These are phyloP conservation scores for Cathartes aura DNA, from an alignment of 2,113 vertebrate species.

Conservation along the genomic window DNA sequence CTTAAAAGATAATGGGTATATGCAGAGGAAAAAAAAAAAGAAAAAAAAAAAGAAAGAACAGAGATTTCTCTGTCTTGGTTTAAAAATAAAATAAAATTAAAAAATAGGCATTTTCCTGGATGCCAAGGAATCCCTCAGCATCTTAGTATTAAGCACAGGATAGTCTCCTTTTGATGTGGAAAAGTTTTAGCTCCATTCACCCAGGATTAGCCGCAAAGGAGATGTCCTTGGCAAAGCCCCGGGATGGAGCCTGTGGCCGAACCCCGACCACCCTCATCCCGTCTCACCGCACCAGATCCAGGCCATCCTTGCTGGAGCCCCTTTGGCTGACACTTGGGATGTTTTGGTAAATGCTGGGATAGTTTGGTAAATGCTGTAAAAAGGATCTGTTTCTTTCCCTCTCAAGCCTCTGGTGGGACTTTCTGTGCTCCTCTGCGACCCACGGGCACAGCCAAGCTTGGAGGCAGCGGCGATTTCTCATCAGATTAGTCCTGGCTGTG, in stretches of 20 bases:
- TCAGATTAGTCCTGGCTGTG: accelerated
- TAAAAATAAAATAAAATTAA: neutral
- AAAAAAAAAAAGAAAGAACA: neutral
- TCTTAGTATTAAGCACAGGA: accelerated
- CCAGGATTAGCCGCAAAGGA: neutral
- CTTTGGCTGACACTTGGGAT: neutral
- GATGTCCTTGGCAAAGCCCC: neutral
- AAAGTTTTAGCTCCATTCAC: neutral
- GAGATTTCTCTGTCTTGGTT: neutral
- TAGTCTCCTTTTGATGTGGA: accelerated
- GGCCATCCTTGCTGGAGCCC: neutral
- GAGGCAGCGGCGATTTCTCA: accelerated
- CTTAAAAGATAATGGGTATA: neutral
- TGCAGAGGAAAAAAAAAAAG: neutral
- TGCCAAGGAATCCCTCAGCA: neutral
- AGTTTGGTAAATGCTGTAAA: neutral
- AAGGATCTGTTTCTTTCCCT: neutral
- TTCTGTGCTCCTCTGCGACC: neutral
- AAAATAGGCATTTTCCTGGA: accelerated
- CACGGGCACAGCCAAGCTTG: accelerated
- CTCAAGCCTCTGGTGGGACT: too few species aligned
- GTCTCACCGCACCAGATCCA: too few species aligned
- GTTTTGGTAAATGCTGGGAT: neutral
- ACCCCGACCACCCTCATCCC: accelerated
- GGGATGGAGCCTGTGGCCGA: neutral